Evolutionary conservation across 1,140 invertebrate genomes (phyloP).

Genomic region (Zaprionus vittiger): DNA sequence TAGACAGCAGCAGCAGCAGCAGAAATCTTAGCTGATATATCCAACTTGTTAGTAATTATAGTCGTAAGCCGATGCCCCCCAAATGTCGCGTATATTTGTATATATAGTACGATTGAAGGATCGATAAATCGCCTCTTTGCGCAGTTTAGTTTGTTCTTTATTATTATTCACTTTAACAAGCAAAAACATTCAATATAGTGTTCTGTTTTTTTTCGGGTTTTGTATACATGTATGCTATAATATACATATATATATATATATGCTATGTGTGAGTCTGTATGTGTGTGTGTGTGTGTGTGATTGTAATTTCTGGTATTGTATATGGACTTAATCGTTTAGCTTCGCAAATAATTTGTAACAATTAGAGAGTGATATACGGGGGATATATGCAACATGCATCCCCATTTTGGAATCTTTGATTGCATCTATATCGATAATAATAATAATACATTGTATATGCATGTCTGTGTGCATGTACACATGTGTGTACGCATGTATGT

Average conservation of each 20-base stretch:
- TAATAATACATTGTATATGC: conserved; percentile 46
- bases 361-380: conserved; percentile 53
- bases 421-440: conserved; percentile 45
- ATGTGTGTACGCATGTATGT: conserved; percentile 5
- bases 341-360: conserved; percentile 75
- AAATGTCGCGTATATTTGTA: not conserved
- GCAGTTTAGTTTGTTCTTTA: conserved; percentile 57
- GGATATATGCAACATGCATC: conserved; percentile 31
- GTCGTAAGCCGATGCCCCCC: not conserved
- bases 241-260: conserved; percentile 19
- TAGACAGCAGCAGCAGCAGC: conserved; percentile 36
- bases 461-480: not conserved
- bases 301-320: conserved; percentile 43
- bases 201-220: conserved; percentile 49
- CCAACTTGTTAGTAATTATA: conserved; percentile 6
- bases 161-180: conserved; percentile 83
- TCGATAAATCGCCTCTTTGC: conserved; percentile 5
- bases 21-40: conserved; percentile 1
- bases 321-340: conserved; percentile 72
- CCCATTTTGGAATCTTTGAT: conserved; percentile 37
- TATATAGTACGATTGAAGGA: not conserved
- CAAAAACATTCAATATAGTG: conserved; percentile 84
- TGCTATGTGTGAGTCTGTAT: conserved; percentile 23
- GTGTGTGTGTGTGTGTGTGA: conserved; percentile 31
- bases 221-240: conserved; percentile 29